Evolutionary conservation across 2,888 invertebrate genomes (phyloP).

Genomic region (Pristionchus fissidentatus): DNA sequence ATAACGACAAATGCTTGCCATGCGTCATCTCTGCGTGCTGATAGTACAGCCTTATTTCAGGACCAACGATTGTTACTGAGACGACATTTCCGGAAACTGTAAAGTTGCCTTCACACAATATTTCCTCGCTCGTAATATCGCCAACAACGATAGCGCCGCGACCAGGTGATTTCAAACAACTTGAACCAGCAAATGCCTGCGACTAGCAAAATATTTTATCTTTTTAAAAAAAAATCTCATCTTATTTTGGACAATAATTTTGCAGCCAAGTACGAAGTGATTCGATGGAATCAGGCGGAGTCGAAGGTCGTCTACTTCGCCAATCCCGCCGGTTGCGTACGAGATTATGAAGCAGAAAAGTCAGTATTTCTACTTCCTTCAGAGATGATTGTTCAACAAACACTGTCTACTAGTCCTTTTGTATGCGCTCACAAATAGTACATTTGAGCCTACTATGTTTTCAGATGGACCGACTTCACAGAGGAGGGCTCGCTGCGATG

Average conservation of each 20-base stretch:
- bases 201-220: background rate
- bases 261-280: background rate
- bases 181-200: no score
- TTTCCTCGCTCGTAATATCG: no score
- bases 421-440: background rate
- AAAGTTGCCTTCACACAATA: no score
- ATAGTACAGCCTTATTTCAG: no score
- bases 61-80: no score
- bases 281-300: conserved; percentile 2
- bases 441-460: background rate
- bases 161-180: no score
- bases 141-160: no score
- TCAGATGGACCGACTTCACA: background rate
- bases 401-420: background rate
- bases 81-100: no score
- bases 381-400: background rate
- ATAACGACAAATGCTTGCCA: no score
- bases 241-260: background rate
- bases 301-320: conserved; percentile 15
- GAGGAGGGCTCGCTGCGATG: background rate
- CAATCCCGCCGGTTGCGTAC: background rate
- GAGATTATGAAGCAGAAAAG: conserved; percentile 10
- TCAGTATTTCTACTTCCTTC: background rate
- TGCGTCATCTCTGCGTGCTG: no score
- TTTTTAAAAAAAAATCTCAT: background rate